Base-by-base conservation (phyloP, 2,888 invertebrate species). In the Stramonita haemastoma region DNA sequence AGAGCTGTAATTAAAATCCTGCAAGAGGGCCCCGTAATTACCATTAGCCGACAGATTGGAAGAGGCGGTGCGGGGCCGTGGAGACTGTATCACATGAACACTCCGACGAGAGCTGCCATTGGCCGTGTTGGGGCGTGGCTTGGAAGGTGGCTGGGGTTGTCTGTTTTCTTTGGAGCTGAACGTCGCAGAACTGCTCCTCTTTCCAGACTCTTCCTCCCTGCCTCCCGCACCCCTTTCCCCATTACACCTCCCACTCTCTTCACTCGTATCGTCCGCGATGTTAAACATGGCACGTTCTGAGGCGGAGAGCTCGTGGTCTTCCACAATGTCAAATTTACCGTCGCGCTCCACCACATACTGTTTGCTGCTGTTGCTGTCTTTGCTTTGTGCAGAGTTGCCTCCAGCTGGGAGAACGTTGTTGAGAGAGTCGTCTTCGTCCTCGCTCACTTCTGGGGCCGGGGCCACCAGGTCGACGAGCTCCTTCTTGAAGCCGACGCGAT, bases 281-380 rank as follows among this genome's bases (percentile, higher is more conserved):
- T 89, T 66, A 36, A 89, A 88, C 86, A 91, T 46, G 29, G 89
- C 90, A 46, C 91, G 84, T 56, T 92, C 93, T 73, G 92, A 91
- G 4, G 95, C 93, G 26, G 92, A 91, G 77, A 95, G 92, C 87
- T 95, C 95, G 86, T 94, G 93, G n/a, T 92, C 91, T 90, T 91
- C 93, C 11, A 96, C 92, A 32, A 95, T 90, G 90, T 95, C 93
- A 94, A 95, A 95, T 88, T 94, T 94, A 79, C 95, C 95, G 89
- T 94, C 95, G 73, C 93, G 89, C 92, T 96, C 95, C 11, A 95
- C 93, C 77, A 96, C 92, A 88, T 95, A 94, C 90, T 94, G 94
- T 70, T 95, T 93, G 79, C 94, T 94, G 5, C 89, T 81, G 70
- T 92, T 70, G 29, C 8, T 83, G 11, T 79, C 91, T 86, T 46